phyloP scores from a whole-genome alignment of 2,113 vertebrate species.

The Pteropus alecto region DNA sequence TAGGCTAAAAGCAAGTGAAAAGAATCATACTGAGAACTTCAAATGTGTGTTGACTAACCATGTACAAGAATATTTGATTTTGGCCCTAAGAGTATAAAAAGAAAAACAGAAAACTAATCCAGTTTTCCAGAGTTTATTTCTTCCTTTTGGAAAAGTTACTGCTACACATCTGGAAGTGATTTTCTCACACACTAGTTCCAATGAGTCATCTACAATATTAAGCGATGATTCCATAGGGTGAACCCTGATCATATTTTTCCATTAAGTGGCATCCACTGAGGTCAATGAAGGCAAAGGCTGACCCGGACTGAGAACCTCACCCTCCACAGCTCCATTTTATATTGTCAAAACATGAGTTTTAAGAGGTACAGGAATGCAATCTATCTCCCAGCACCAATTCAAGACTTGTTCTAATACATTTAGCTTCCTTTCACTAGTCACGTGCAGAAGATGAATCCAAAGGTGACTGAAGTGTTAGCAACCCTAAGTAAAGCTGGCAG shows the following conservation, averaged over 20 bases:
- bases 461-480: not conserved
- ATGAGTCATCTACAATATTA: slow-evolving; percentile 74
- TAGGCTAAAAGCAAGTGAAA: not conserved
- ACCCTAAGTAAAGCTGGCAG: not conserved
- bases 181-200: slow-evolving; percentile 70
- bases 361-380: not conserved
- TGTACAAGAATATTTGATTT: slow-evolving; percentile 6
- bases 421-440: not conserved
- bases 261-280: slow-evolving; percentile 38
- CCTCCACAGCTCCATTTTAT: not conserved
- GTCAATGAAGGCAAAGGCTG: slow-evolving; percentile 56
- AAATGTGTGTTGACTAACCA: not conserved
- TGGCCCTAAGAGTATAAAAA: slow-evolving; percentile 34
- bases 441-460: not conserved
- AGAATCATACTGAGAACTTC: not conserved
- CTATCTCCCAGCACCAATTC: not conserved
- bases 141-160: slow-evolving; percentile 70
- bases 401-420: not conserved
- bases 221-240: slow-evolving; percentile 77
- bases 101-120: slow-evolving; percentile 41
- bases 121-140: slow-evolving; percentile 64
- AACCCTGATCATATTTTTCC: slow-evolving; percentile 72
- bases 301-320: not conserved
- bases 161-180: slow-evolving; percentile 76
- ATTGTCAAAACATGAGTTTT: not conserved